A percentile compares a stretch with the other conserved stretches of the same genome.
These are phyloP conservation scores for Drosophila azteca DNA, from an alignment of 1,140 invertebrate species.

Conservation along the genomic window DNA sequence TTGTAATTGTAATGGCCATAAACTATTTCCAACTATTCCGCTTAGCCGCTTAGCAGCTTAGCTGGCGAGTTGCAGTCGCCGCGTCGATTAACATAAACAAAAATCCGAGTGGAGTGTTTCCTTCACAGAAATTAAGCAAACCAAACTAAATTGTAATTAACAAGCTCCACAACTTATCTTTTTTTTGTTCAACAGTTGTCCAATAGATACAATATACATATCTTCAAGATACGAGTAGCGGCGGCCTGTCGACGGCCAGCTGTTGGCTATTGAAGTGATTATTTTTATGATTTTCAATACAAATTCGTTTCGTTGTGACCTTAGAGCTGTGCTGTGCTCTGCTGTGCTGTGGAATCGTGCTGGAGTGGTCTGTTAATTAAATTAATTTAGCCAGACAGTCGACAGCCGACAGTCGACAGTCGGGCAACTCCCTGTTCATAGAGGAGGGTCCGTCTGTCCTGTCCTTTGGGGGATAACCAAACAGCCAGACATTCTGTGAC, in stretches of 20 bases:
- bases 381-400: slow-evolving; percentile 52
- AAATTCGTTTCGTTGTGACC: slow-evolving; percentile 53
- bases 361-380: slow-evolving; percentile 54
- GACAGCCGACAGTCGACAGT: background rate
- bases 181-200: slow-evolving; percentile 41
- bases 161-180: slow-evolving; percentile 6
- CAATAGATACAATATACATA: slow-evolving; percentile 34
- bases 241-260: slow-evolving; percentile 32
- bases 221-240: slow-evolving; percentile 6
- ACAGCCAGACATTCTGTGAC: slow-evolving; percentile 44
- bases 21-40: slow-evolving; percentile 35
- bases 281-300: slow-evolving; percentile 60
- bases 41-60: slow-evolving; percentile 38
- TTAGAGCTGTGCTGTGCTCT: slow-evolving; percentile 3
- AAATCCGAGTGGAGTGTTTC: slow-evolving; percentile 28
- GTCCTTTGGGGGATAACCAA: slow-evolving; percentile 26
- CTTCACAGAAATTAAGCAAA: slow-evolving; percentile 47
- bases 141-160: slow-evolving; percentile 47
- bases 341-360: slow-evolving; percentile 7
- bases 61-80: slow-evolving; percentile 33
- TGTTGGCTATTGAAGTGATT: slow-evolving; percentile 40
- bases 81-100: slow-evolving; percentile 47
- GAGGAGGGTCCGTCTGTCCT: background rate
- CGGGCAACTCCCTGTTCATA: slow-evolving; percentile 4
- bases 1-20: slow-evolving; percentile 56